Percentiles rank a stretch among this genome's conserved stretches.
Conservation (phyloP, 1,140 invertebrate species). For the Drosophila grimshawi region DNA sequence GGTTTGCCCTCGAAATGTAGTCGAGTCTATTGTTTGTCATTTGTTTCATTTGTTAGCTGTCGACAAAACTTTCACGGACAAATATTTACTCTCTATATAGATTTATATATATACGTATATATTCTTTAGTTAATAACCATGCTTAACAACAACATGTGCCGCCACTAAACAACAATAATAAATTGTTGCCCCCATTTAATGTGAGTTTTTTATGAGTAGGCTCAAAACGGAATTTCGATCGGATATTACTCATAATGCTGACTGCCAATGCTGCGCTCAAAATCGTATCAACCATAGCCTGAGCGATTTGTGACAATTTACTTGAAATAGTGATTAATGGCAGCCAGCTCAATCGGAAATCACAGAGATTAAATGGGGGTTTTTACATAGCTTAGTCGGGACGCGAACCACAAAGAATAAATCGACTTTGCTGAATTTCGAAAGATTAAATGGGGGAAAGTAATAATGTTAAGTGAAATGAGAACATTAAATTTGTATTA, state of each 20-base stretch:
- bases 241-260: conserved; percentile 21
- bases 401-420: conserved; percentile 36
- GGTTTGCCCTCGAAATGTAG: conserved; percentile 29
- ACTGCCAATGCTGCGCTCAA: neutral
- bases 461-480: conserved; percentile 1
- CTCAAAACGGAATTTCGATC: conserved; percentile 10
- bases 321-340: conserved; percentile 3
- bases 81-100: conserved; percentile 28
- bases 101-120: conserved; percentile 37
- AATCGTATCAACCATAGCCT: neutral
- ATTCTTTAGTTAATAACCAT: conserved; percentile 58
- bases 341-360: neutral
- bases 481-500: conserved; percentile 4
- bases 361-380: neutral
- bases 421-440: conserved; percentile 9
- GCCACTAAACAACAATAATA: conserved; percentile 12
- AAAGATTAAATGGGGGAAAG: neutral
- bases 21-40: conserved; percentile 35
- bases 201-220: neutral
- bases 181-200: conserved; percentile 15
- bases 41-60: conserved; percentile 2
- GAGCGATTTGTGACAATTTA: conserved; percentile 2
- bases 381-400: conserved; percentile 10
- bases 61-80: conserved; percentile 18
- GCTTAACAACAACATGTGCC: conserved; percentile 65